Conservation (phyloP, 1,140 invertebrate genomes). For the Scaptomyza hsui region DNA sequence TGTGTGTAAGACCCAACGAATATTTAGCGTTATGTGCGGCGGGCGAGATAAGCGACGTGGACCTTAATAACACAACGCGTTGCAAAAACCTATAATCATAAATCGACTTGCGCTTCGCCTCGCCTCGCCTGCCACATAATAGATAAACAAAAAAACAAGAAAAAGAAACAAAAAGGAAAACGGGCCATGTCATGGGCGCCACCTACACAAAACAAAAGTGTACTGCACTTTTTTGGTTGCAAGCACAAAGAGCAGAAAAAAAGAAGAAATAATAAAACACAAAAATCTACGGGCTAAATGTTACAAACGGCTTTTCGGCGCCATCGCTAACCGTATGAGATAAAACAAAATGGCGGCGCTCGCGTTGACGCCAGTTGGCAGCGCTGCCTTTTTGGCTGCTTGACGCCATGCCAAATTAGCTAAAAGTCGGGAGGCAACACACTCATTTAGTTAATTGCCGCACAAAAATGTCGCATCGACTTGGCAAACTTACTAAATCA, state of each 20-base stretch:
- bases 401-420: constrained; percentile 77
- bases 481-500: constrained; percentile 37
- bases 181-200: constrained; percentile 22
- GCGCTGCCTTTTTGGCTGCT: constrained; percentile 33
- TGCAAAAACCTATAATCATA: constrained; percentile 47
- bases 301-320: constrained; percentile 53
- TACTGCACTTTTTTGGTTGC: constrained; percentile 11
- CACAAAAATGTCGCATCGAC: constrained; percentile 35
- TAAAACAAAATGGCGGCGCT: constrained; percentile 66
- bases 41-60: constrained; percentile 53
- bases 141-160: constrained; percentile 56
- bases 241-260: constrained; percentile 6
- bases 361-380: constrained; percentile 39
- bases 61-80: constrained; percentile 54
- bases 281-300: constrained; percentile 22
- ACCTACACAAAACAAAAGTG: constrained; percentile 5
- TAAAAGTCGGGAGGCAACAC: constrained; percentile 61
- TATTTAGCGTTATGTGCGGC: constrained; percentile 22
- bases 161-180: constrained; percentile 19
- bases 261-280: constrained; percentile 23
- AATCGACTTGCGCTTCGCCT: constrained; percentile 46
- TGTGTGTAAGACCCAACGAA: constrained; percentile 41
- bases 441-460: constrained; percentile 75
- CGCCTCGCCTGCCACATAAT: constrained; percentile 46
- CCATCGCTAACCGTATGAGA: constrained; percentile 57